Conservation (phyloP, 1,140 invertebrate genomes). For the Habropoda laboriosa region DNA sequence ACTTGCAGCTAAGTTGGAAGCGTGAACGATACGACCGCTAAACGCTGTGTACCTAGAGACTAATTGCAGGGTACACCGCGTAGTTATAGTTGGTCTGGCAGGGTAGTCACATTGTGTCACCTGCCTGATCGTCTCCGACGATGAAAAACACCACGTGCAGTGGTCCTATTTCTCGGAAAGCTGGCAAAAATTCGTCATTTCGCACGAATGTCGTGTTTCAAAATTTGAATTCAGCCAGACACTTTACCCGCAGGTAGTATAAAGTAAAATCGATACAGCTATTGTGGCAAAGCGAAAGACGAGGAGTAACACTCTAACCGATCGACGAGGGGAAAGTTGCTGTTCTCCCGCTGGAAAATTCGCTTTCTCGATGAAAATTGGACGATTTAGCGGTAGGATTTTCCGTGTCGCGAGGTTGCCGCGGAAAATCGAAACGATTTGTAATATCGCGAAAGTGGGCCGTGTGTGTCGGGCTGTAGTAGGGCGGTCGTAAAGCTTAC, state of each 20-base stretch:
- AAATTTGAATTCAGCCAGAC: too few species aligned
- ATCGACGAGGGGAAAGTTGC: background rate
- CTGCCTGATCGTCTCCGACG: too few species aligned
- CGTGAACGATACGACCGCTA: slow-evolving; percentile 36
- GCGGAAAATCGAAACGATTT: slow-evolving; percentile 62
- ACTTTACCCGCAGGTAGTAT: slow-evolving; percentile 19
- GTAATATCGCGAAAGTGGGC: slow-evolving; percentile 60
- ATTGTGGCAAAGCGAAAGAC: slow-evolving; percentile 37
- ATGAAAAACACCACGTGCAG: too few species aligned
- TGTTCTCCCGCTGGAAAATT: slow-evolving; percentile 27
- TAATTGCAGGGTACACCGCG: slow-evolving; percentile 42
- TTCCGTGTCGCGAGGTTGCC: background rate
- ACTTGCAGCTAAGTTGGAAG: slow-evolving; percentile 48
- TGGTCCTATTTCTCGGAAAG: too few species aligned
- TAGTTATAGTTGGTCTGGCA: slow-evolving; percentile 1
- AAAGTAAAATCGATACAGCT: slow-evolving; percentile 56
- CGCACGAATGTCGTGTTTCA: too few species aligned
- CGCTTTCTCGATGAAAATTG: slow-evolving; percentile 24
- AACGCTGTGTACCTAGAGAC: slow-evolving; percentile 34
- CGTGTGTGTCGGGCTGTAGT: slow-evolving; percentile 38
- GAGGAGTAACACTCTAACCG: slow-evolving; percentile 28
- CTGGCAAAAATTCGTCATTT: too few species aligned
- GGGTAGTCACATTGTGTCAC: background rate
- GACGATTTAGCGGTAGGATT: slow-evolving; percentile 9
- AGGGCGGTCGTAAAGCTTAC: slow-evolving; percentile 68